These are phyloP conservation scores for Leptogaster cylindrica DNA, from an alignment of 2,888 invertebrate genomes.

Conservation along the genomic window DNA sequence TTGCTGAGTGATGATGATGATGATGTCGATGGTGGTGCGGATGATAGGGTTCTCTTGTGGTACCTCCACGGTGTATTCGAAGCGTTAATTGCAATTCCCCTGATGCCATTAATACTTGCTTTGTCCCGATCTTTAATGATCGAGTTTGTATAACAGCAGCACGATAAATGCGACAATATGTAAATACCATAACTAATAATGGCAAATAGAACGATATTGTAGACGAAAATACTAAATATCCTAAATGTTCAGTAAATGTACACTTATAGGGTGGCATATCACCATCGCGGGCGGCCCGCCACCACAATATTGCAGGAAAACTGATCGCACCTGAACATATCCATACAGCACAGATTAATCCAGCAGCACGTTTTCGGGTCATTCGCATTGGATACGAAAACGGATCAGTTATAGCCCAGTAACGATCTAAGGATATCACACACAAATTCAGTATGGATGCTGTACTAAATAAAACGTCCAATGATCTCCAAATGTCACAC, in stretches of 20 bases:
- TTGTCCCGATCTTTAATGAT: conserved; percentile 88
- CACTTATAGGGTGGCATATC: conserved; percentile 86
- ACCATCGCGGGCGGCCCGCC: conserved; percentile 85
- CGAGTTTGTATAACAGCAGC: conserved; percentile 92
- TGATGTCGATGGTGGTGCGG: conserved; percentile 51
- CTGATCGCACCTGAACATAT: conserved; percentile 95
- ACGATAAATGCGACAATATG: conserved; percentile 94
- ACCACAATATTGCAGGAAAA: conserved; percentile 97
- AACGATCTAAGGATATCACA: conserved; percentile 94
- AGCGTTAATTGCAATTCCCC: conserved; percentile 88
- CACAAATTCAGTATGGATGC: conserved; percentile 97
- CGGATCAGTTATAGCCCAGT: conserved; percentile 99
- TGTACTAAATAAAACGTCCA: conserved; percentile 96
- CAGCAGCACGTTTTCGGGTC: conserved; percentile 84
- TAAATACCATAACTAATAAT: conserved; percentile 96
- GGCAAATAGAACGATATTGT: conserved; percentile 98
- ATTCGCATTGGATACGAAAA: conserved; percentile 96
- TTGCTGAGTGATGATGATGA: conserved; percentile 58
- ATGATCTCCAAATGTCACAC: conserved; percentile 97
- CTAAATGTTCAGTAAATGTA: conserved; percentile 94
- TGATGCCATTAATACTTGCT: conserved; percentile 84
- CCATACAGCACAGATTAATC: conserved; percentile 94
- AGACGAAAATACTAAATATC: conserved; percentile 96
- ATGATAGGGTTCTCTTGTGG: conserved; percentile 67
- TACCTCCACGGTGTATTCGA: conserved; percentile 91